Percentiles rank a stretch among this genome's conserved stretches.
phyloP scores from a whole-genome alignment of 2,113 vertebrate species.

The Dicentrarchus labrax region DNA sequence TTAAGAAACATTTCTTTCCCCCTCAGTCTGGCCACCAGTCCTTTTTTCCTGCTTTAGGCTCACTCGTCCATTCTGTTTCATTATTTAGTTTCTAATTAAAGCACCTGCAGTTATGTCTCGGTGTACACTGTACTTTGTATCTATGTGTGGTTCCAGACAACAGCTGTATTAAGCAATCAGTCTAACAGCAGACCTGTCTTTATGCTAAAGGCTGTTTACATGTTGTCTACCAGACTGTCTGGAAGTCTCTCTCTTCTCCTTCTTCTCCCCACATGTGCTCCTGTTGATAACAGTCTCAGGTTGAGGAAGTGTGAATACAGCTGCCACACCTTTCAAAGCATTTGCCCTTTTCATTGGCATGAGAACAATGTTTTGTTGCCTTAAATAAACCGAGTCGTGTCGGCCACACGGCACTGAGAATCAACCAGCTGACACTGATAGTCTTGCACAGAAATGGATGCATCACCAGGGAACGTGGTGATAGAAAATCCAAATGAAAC shows the following conservation, averaged over 20 bases:
- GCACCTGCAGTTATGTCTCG: slow-evolving; percentile 68
- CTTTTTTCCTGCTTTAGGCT: slow-evolving; percentile 51
- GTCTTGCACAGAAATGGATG: slow-evolving; percentile 11
- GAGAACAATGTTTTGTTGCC: slow-evolving; percentile 50
- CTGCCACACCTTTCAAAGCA: slow-evolving; percentile 37
- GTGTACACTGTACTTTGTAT: slow-evolving; percentile 41
- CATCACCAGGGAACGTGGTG: slow-evolving; percentile 15
- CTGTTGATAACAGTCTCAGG: neutral
- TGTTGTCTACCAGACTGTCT: slow-evolving; percentile 16
- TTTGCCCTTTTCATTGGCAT: slow-evolving; percentile 60
- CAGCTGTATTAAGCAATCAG: slow-evolving; percentile 32
- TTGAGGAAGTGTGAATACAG: slow-evolving; percentile 5
- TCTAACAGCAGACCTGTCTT: slow-evolving; percentile 23
- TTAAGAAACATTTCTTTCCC: slow-evolving; percentile 76
- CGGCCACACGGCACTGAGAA: slow-evolving; percentile 6
- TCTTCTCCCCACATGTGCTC: neutral
- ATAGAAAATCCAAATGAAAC: slow-evolving; percentile 27
- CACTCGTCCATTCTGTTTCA: slow-evolving; percentile 64
- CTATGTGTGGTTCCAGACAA: slow-evolving; percentile 35
- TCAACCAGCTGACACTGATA: slow-evolving; percentile 32
- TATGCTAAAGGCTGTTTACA: slow-evolving; percentile 31
- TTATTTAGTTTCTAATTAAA: slow-evolving; percentile 83
- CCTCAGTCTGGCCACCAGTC: slow-evolving; percentile 65
- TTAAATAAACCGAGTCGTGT: slow-evolving; percentile 45
- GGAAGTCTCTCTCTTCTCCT: neutral